A percentile compares a stretch with the other conserved stretches of the same genome.
These are phyloP conservation scores for Philonicus albiceps DNA, from an alignment of 2,888 invertebrate species.

Conservation along the genomic window DNA sequence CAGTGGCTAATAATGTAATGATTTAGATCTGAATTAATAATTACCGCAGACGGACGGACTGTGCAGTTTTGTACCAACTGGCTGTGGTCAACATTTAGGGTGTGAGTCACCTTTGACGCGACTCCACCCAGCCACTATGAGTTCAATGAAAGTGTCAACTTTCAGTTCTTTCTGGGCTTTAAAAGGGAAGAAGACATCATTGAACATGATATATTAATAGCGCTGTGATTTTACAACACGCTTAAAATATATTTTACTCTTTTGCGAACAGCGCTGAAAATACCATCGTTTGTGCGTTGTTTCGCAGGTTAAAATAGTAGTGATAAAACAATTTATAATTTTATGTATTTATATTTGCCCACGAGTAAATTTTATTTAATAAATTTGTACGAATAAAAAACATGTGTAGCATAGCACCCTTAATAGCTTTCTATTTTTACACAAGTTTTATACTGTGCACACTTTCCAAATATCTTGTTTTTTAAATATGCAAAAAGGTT, in stretches of 20 bases:
- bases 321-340: no score
- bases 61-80: slow-evolving; percentile 23
- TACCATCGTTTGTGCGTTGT: no score
- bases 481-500: not conserved
- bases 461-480: not conserved
- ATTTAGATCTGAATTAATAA: slow-evolving; percentile 53
- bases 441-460: not conserved
- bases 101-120: slow-evolving; percentile 22
- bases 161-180: not conserved
- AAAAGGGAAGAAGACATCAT: not conserved
- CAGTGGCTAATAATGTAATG: slow-evolving; percentile 54
- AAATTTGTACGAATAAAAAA: no score
- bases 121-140: not conserved
- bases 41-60: slow-evolving; percentile 51
- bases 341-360: no score
- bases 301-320: no score
- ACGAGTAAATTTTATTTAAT: no score
- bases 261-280: no score
- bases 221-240: not conserved
- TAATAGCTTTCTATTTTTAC: not conserved
- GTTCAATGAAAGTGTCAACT: slow-evolving; percentile 7
- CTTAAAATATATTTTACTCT: no score
- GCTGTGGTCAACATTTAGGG: not conserved
- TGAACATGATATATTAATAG: not conserved
- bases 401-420: not conserved